Percentiles rank a stretch among this genome's conserved stretches.
These are phyloP conservation scores for Macroglossus sobrinus DNA, from an alignment of 2,113 vertebrate species.

Conservation along the genomic window DNA sequence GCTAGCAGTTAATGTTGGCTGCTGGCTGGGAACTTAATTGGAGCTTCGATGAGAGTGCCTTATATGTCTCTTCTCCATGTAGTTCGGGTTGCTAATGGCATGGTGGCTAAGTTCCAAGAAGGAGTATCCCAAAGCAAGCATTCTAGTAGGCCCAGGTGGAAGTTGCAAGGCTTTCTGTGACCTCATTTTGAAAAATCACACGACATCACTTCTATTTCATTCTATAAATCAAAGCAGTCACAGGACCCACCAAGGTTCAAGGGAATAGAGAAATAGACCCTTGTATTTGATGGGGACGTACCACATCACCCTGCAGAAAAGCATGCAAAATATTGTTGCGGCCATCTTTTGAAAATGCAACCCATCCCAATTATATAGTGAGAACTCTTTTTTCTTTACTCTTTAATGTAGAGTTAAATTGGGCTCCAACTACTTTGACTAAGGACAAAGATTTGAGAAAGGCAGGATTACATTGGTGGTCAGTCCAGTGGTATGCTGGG, in stretches of 20 bases:
- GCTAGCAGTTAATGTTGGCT: not conserved
- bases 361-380: not conserved
- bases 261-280: not conserved
- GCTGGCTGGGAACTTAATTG: not conserved
- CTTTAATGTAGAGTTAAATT: not conserved
- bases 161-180: not conserved
- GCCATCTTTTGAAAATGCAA: constrained; percentile 22
- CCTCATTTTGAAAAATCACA: not conserved
- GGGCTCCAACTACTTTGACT: not conserved
- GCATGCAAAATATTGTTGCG: not conserved
- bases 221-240: not conserved
- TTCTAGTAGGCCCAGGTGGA: not conserved
- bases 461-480: not conserved
- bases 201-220: not conserved
- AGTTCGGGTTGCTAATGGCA: not conserved
- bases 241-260: not conserved
- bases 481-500: not conserved
- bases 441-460: constrained; percentile 16
- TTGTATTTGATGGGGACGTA: not conserved
- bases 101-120: not conserved
- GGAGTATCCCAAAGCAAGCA: not conserved
- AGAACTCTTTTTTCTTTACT: not conserved
- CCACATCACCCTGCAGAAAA: not conserved
- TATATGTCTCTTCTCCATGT: not conserved
- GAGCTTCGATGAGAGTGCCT: not conserved